phyloP scores from a whole-genome alignment of 2,888 invertebrate species.

The Caenorhabditis zanzibari region DNA sequence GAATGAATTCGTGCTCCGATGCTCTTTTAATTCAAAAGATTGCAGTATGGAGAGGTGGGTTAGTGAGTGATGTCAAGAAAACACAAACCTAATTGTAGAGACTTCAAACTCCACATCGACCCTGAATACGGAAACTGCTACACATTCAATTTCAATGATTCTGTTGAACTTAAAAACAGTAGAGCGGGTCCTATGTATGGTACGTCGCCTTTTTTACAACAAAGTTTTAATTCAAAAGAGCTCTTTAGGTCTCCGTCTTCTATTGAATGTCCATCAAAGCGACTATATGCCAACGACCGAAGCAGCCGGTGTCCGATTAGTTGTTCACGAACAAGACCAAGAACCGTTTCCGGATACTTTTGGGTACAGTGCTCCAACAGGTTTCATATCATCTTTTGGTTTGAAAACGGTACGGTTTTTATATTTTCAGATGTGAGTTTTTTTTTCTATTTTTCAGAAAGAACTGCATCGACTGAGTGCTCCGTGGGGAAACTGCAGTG shows the following conservation, averaged over 20 bases:
- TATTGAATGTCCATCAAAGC: constrained; percentile 83
- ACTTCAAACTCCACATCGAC: constrained; percentile 83
- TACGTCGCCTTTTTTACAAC: constrained; percentile 31
- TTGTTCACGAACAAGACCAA: constrained; percentile 81
- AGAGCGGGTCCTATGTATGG: constrained; percentile 81
- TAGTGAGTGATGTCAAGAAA: neutral
- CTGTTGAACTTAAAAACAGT: constrained; percentile 80
- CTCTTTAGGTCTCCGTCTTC: constrained; percentile 78
- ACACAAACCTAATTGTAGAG: constrained; percentile 70
- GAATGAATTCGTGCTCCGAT: constrained; percentile 82
- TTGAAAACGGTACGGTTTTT: constrained; percentile 80
- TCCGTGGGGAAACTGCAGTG: constrained; percentile 83
- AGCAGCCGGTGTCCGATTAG: constrained; percentile 81
- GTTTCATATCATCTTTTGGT: constrained; percentile 83
- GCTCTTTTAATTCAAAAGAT: constrained; percentile 83
- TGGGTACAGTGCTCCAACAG: constrained; percentile 83
- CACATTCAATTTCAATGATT: constrained; percentile 83
- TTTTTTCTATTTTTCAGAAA: constrained; percentile 75
- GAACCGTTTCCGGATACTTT: constrained; percentile 83
- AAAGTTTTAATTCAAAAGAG: too few relatives aligned
- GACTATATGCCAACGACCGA: constrained; percentile 84
- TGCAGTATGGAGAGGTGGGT: constrained; percentile 77
- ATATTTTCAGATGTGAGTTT: neutral
- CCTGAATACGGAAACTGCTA: constrained; percentile 84
- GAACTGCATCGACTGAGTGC: constrained; percentile 80